Evolutionary conservation across 1,140 invertebrate species (phyloP), one percentile per base, ranked within the genome.

Genomic region (Psix sp.): DNA sequence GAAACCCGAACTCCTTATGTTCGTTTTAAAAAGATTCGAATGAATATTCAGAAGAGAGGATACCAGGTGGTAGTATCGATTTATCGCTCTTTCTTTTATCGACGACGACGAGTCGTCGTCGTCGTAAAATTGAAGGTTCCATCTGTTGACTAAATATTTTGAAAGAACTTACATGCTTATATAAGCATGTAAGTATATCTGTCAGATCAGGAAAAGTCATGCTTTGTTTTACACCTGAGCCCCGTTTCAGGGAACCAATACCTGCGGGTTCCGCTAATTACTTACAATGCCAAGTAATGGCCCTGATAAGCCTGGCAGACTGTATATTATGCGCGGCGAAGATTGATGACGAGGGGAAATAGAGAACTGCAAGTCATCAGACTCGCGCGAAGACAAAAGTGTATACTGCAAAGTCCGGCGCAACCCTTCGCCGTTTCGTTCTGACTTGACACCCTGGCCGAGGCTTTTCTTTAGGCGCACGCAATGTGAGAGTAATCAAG

Each of bases 311-410:
- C 59, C 60, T 48, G 17, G 51, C 54, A 5, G 11, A 20, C 33
- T 45, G 40, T 52, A 31, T 54, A 67, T 59, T 46, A 52, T 33
- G 52, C 43, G 45, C 7, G 35, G 56, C 48, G 70, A 82, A 82
- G 82, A 84, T 84, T 83, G 80, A 83, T 84, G 46, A 13, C 31
- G 46, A 15, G 54, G 49, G 77, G 76, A 72, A 65, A 48, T 36
- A 17, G 38, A 40, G n/a, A 67, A 36, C 21, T 49, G 65, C 49
- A 67, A 81, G 76, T 82, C 82, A 81, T 82, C 75, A 74, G 51
- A 59, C 54, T 35, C 11, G 51, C 59, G 49, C 43, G 42, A 77
- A 65, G 71, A 78, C 59, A 74, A 77, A 77, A 76, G 67, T 76
- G 80, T 68, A 79, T 79, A 65, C 62, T 77, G 52, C 73, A 52